Evolutionary conservation across 2,888 invertebrate species (phyloP), one percentile per base, ranked within the genome.

Genomic region (Synanthedon formicaeformis): DNA sequence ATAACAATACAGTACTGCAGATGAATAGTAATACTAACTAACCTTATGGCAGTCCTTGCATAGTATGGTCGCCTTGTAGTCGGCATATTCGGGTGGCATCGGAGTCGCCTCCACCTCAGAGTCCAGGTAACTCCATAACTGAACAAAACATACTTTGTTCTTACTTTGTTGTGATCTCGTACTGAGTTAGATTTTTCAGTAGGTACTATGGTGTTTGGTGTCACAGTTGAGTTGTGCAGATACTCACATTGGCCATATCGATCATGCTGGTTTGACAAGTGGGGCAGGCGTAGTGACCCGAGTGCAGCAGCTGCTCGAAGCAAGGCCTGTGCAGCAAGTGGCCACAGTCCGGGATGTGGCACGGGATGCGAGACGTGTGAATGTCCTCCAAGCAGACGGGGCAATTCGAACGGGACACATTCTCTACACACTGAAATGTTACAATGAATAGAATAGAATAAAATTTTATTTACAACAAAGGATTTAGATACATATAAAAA

Each of bases 341-440:
- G 0, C 96, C 95, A 79, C 96, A 97, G 72, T 92, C 92, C 5
- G 96, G 96, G 78, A 96, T 95, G 88, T 95, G 95, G 78, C 95
- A 94, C 52, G 94, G 94, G 71, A 94, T 94, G 58, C 96, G 90
- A 8, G 96, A 96, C 12, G 96, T 96, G 82, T 96, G 96, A 66
- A 97, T 95, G 76, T 96, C 95, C 61, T 96, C 96, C 57, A 96
- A 82, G 67, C 96, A 97, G 41, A 96, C 94, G 0, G 96, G 95
- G 74, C 96, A 97, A 84, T 96, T 94, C 5, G 94, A 91, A 6
- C 94, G 91, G 12, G 96, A 95, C 40, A 95, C 94, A 69, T 96
- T 96, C 78, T 96, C 96, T 6, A 96, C 94, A 69, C 96, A 96
- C 95, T 96, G 81, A 11, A 49, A 18, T 11, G 14, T 41, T n/a